Evolutionary conservation across 2,797 vertebrate genomes (phyloP), one percentile per base, ranked within the genome.

Genomic region (Lepilemur ruficaudatus): DNA sequence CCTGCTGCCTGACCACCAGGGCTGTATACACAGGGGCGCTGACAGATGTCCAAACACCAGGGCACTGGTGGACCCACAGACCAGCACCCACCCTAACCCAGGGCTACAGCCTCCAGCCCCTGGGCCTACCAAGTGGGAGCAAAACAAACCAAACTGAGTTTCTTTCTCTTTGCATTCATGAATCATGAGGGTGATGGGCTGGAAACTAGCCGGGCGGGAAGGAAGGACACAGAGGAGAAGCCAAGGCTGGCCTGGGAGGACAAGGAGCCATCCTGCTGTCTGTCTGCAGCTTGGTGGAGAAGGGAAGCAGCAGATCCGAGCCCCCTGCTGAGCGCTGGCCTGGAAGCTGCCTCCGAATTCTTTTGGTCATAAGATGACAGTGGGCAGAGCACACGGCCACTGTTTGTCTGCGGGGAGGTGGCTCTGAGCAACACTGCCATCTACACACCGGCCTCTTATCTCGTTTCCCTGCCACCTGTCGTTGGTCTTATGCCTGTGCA

Each of bases 361-460:
- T 96, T 97, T 96, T 0, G 6, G 97, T 98, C 96, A 10, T 23
- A 25, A 93, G 94, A 83, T 38, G 85, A 81, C 81, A 48, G 83
- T 2, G 93, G 96, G 92, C 97, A 97, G 97, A 97, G 97, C 97
- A 93, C 94, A 82, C 2, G 59, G 92, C 69, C 95, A 96, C 94
- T 97, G 96, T 97, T 98, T 95, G 97, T 97, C 96, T 97, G 93
- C 50, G 65, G 91, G 97, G 80, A 91, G 97, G 96, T 96, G 97
- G 94, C 93, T 92, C 96, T 13, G n/a, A 93, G 67, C 22, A 38
- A 28, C 61, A 12, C 57, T n/a, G 79, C 43, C 91, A 92, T 73
- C 61, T 57, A 22, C 57, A 73, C 8, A 41, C 46, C 35, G 17
- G 30, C 38, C 48, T 78, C 88, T 92, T 78, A 92, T 69, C 89